Evolutionary conservation across 2,113 vertebrate species (phyloP).

Genomic region (Hystrix brachyura): DNA sequence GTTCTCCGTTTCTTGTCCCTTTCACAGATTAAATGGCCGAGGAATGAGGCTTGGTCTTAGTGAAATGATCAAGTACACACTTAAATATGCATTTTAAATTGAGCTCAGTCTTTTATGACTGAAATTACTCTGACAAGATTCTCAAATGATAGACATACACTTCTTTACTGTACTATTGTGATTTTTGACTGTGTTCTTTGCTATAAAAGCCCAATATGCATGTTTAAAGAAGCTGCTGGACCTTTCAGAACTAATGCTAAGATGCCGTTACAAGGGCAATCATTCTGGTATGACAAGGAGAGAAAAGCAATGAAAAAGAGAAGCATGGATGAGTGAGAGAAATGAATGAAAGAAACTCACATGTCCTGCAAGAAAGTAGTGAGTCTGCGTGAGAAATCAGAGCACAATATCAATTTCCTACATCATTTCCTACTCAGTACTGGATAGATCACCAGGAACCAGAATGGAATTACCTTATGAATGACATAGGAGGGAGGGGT

Average conservation of each 20-base stretch:
- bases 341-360: background rate
- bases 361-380: background rate
- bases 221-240: background rate
- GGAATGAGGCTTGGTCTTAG: background rate
- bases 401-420: constrained; percentile 4
- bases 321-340: background rate
- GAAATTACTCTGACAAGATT: constrained; percentile 1
- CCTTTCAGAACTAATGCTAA: background rate
- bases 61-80: background rate
- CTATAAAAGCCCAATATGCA: background rate
- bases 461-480: constrained; percentile 54
- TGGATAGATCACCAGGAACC: background rate
- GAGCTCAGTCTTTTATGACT: background rate
- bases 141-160: background rate
- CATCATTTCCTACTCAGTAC: constrained; percentile 30
- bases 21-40: background rate
- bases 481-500: background rate
- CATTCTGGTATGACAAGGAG: background rate
- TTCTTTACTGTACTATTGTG: background rate
- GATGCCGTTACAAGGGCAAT: background rate
- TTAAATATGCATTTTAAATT: background rate
- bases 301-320: background rate
- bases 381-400: constrained; percentile 1
- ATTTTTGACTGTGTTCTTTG: background rate
- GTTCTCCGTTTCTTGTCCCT: background rate